Conservation (phyloP, 2,797 vertebrate species). For the Diplodus sargus region DNA sequence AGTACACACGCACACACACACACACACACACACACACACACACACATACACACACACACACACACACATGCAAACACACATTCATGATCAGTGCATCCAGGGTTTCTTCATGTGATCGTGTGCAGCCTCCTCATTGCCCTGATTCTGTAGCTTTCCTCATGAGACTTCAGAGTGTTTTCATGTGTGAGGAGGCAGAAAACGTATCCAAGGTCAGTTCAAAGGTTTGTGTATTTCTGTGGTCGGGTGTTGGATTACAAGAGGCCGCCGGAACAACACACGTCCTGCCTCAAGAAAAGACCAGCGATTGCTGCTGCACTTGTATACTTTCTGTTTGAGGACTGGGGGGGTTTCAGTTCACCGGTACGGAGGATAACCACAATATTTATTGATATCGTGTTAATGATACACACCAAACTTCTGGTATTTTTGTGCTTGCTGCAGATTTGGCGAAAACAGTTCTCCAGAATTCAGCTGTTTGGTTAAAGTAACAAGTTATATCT, state of each 20-base stretch:
- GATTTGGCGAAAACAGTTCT: neutral
- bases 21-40: slow-evolving; percentile 17
- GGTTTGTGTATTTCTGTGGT: slow-evolving; percentile 67
- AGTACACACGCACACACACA: slow-evolving; percentile 75
- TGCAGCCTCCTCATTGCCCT: neutral
- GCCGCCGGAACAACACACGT: slow-evolving; percentile 37
- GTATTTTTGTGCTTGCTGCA: neutral
- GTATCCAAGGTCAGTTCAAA: slow-evolving; percentile 65
- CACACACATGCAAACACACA: slow-evolving; percentile 17
- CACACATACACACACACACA: slow-evolving; percentile 21
- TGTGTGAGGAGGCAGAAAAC: slow-evolving; percentile 59
- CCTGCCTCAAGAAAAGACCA: slow-evolving; percentile 57
- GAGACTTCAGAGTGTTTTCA: slow-evolving; percentile 11
- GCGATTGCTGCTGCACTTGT: neutral
- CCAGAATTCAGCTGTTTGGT: neutral
- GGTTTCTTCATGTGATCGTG: neutral
- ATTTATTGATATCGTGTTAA: too few species aligned
- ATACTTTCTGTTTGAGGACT: neutral
- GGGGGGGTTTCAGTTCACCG: too few species aligned
- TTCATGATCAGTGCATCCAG: neutral
- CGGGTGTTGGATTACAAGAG: slow-evolving; percentile 69
- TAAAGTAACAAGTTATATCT: neutral
- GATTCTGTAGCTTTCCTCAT: slow-evolving; percentile 3
- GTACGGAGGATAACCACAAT: too few species aligned
- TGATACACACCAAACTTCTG: too few species aligned